Evolutionary conservation across 2,888 invertebrate species (phyloP).

Genomic region (Drosophila peninsularis): DNA sequence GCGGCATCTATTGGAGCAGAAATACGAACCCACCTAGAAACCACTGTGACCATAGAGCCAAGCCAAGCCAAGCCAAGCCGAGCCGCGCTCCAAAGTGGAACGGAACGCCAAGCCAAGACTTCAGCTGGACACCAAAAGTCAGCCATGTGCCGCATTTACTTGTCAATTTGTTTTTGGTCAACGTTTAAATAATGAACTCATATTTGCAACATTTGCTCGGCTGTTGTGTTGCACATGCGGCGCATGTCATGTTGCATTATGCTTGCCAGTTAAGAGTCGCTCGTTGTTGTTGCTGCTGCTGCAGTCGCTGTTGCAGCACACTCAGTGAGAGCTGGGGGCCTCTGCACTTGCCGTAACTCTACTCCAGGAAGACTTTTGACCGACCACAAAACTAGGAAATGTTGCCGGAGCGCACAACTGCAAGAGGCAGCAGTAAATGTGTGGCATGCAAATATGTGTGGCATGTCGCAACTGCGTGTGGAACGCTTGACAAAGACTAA

Average conservation of each 20-base stretch:
- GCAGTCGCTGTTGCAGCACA: conserved; percentile 15
- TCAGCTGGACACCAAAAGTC: conserved; percentile 47
- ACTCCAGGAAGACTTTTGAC: conserved; percentile 81
- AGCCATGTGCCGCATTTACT: conserved; percentile 76
- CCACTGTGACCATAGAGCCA: conserved; percentile 40
- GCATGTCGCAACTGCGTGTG: conserved; percentile 16
- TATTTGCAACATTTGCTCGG: conserved; percentile 76
- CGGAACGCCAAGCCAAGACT: conserved; percentile 12
- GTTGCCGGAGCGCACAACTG: conserved; percentile 37
- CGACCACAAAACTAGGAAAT: conserved; percentile 78
- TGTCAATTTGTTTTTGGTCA: conserved; percentile 82
- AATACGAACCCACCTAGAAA: conserved; percentile 73
- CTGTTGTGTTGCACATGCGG: conserved; percentile 76
- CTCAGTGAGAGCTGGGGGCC: conserved; percentile 41
- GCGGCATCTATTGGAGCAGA: conserved; percentile 76
- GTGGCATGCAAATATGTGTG: conserved; percentile 25
- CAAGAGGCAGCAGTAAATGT: background rate
- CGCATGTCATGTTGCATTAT: conserved; percentile 81
- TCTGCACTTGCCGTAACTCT: conserved; percentile 77
- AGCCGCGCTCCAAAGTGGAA: conserved; percentile 14
- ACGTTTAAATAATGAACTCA: conserved; percentile 82
- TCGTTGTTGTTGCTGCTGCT: conserved; percentile 13
- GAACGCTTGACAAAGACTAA: conserved; percentile 23
- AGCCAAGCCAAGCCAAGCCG: conserved; percentile 2
- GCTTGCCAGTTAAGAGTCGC: conserved; percentile 41